phyloP scores from a whole-genome alignment of 1,140 invertebrate species.

The Hycleus phaleratus region DNA sequence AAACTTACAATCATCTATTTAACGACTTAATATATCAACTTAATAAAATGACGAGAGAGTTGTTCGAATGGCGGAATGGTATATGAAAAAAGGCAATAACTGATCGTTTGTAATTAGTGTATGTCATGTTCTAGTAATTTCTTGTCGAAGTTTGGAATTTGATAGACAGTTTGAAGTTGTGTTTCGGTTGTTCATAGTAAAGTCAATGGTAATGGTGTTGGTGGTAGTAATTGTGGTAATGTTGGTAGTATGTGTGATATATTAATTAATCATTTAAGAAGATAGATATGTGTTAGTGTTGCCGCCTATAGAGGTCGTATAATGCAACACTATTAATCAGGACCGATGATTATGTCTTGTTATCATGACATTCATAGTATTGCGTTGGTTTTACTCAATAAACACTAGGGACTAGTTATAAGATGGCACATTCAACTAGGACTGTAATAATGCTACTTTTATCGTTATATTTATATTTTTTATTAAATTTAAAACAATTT shows the following conservation, averaged over 20 bases:
- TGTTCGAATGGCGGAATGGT: no score
- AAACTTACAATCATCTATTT: no score
- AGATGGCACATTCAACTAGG: no score
- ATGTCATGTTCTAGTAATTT: neutral
- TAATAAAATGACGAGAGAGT: no score
- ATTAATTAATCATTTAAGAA: slow-evolving; percentile 21
- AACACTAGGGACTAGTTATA: neutral
- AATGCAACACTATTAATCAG: slow-evolving; percentile 23
- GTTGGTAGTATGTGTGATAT: neutral
- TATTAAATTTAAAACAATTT: no score
- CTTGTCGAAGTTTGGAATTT: slow-evolving; percentile 6
- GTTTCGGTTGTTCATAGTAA: neutral
- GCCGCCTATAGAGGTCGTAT: slow-evolving; percentile 12
- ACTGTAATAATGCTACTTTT: no score
- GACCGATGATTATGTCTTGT: slow-evolving; percentile 19
- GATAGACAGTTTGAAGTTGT: slow-evolving; percentile 6
- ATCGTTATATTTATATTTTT: no score
- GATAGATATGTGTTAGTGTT: slow-evolving; percentile 9
- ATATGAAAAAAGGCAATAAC: neutral
- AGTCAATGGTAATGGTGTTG: no score
- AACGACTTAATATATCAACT: no score
- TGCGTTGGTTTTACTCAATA: slow-evolving; percentile 10
- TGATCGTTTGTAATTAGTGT: neutral
- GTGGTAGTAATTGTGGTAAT: no score
- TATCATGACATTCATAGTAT: slow-evolving; percentile 18